Percentiles rank a stretch among this genome's conserved stretches.
Conservation (phyloP, 2,797 vertebrate genomes). For the Peromyscus aztecus region DNA sequence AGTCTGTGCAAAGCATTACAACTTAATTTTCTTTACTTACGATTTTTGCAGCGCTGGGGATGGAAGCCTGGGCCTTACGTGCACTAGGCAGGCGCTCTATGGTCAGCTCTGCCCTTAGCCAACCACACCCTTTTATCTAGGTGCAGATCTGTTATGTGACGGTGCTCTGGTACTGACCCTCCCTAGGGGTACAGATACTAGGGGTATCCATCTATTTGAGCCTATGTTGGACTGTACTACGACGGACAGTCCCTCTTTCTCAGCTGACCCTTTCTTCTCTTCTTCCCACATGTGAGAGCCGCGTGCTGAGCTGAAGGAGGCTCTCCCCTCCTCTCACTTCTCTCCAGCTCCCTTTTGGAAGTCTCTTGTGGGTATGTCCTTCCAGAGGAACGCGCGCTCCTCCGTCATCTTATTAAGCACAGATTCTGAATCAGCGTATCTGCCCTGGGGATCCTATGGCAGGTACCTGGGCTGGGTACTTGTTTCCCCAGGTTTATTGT, state of each 20-base stretch:
- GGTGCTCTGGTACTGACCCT: background rate
- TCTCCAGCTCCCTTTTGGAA: background rate
- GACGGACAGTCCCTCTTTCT: background rate
- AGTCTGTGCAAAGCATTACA: background rate
- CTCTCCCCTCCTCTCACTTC: background rate
- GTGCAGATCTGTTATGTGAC: background rate
- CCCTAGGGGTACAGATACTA: background rate
- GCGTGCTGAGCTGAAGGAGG: rapidly evolving
- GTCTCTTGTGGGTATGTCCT: background rate
- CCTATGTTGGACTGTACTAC: background rate
- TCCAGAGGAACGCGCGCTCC: rapidly evolving
- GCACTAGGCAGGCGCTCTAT: background rate
- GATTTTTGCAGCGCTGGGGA: background rate
- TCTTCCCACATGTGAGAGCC: background rate
- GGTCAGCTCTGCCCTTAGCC: background rate
- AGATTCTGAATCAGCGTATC: background rate
- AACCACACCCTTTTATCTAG: background rate
- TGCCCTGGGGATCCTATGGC: background rate
- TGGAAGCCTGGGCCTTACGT: background rate
- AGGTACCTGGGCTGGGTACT: background rate
- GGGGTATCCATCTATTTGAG: background rate
- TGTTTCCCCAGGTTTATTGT: background rate
- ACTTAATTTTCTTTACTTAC: background rate
- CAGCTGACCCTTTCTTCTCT: background rate
- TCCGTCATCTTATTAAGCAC: background rate